phyloP scores from a whole-genome alignment of 2,797 vertebrate genomes.

The Oreortyx pictus region DNA sequence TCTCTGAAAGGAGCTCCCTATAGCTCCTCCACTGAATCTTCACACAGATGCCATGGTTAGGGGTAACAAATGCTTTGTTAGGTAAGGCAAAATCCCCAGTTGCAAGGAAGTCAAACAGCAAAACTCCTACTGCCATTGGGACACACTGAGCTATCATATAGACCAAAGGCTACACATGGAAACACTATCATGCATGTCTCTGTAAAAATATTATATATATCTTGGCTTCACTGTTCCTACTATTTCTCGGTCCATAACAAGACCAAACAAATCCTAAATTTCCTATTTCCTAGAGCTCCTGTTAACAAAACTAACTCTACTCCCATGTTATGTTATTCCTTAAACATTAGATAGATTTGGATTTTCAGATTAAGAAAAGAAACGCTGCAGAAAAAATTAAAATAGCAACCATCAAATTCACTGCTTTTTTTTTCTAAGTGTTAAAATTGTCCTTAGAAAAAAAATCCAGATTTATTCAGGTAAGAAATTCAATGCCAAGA shows the following conservation, averaged over 20 bases:
- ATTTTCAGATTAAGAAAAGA: not conserved
- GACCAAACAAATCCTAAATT: slow-evolving; percentile 10
- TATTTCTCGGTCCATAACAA: not conserved
- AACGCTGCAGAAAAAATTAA: not conserved
- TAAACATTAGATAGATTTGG: not conserved
- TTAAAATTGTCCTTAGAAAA: not conserved
- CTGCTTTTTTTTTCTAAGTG: too few species aligned
- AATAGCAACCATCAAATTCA: not conserved
- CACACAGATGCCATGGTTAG: not conserved
- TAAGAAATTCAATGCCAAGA: not conserved
- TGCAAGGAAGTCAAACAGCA: not conserved
- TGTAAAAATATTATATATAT: not conserved
- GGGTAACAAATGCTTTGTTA: not conserved
- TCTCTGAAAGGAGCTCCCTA: not conserved
- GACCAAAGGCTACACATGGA: not conserved
- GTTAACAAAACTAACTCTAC: not conserved
- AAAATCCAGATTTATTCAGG: not conserved
- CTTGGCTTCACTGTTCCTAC: not conserved
- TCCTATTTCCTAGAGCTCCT: not conserved
- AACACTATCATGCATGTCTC: not conserved
- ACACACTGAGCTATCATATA: not conserved
- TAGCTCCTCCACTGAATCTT: not conserved
- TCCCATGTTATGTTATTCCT: not conserved
- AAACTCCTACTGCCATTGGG: not conserved
- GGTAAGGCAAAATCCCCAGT: not conserved